Base-by-base conservation (phyloP, 2,888 invertebrate species). In the Drosophila nigricruria region DNA sequence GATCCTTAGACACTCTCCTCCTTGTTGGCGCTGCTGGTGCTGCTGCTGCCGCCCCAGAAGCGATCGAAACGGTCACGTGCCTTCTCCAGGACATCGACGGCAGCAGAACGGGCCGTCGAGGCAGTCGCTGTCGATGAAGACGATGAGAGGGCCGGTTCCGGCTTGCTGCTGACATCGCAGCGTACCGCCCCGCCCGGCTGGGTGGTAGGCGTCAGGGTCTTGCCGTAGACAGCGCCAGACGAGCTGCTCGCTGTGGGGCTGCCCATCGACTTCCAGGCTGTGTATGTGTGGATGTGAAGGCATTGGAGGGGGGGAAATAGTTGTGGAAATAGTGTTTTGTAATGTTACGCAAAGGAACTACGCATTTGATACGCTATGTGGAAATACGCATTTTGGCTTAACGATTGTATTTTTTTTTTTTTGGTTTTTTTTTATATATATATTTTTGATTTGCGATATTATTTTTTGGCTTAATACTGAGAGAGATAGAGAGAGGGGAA, bases 31-130 rank as follows among this genome's bases (percentile, higher is more conserved):
- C 60, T 95, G 89, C 96, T 95, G 89, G 96, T 70, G 73, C 96
- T 95, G 89, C 96, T 70, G 73, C 71, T 69, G 70, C 65, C 95
- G 89, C 96, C 96, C 97, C 97, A 97, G 93, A 97, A 97, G 90
- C 96, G 96, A 93, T 97, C 97, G 91, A 97, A 97, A 85, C 96
- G 95, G 92, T 95, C 96, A 84, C 96, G 95, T 85, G 97, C 97
- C 92, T 96, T 95, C 91, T 97, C 96, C 78, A 97, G 94, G 72
- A 96, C 96, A 91, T 96, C 96, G 63, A 95, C 94, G 40, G 96
- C 96, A 54, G 92, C 90, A 65, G 85, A 90, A 59, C 91, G 90
- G 61, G 90, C 91, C 65, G 92, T 90, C 36, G 91, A 79, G 59
- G 89, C 79, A 43, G 91, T 90, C 43, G 85, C 83, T 59, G 90